These are phyloP conservation scores for Ectropis grisescens DNA, from an alignment of 1,140 invertebrate genomes.

Conservation along the genomic window DNA sequence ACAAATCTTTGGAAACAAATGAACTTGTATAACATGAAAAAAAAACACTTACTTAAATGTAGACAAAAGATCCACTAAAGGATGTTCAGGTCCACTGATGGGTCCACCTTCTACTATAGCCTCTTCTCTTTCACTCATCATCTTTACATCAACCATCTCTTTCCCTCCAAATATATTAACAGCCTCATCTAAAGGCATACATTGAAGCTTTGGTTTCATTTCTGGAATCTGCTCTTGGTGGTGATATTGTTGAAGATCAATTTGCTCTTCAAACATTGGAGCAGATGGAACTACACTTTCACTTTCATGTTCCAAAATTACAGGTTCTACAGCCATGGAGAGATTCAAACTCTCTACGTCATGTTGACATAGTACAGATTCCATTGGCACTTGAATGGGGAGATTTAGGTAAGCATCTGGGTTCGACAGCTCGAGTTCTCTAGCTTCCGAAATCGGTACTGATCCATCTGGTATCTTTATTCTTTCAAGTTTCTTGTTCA, in stretches of 20 bases:
- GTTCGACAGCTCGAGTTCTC: too few relatives aligned
- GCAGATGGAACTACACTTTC: slow-evolving; percentile 33
- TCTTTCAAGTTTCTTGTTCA: slow-evolving; percentile 11
- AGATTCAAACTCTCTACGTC: background rate
- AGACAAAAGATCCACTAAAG: slow-evolving; percentile 49
- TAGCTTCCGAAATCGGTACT: background rate
- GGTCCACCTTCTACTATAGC: slow-evolving; percentile 41
- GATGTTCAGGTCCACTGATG: slow-evolving; percentile 37
- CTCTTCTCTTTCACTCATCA: slow-evolving; percentile 46
- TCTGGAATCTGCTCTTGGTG: slow-evolving; percentile 6
- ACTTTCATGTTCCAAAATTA: background rate
- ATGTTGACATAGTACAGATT: too few relatives aligned
- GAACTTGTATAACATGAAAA: too few relatives aligned
- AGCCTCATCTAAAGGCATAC: slow-evolving; percentile 42
- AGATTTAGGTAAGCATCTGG: too few relatives aligned
- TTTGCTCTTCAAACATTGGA: slow-evolving; percentile 29
- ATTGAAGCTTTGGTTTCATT: slow-evolving; percentile 21
- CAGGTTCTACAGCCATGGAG: background rate
- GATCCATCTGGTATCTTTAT: slow-evolving; percentile 9
- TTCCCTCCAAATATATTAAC: slow-evolving; percentile 37
- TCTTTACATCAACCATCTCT: slow-evolving; percentile 38
- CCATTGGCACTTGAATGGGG: too few relatives aligned
- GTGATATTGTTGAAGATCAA: background rate
- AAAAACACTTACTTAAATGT: slow-evolving; percentile 45
- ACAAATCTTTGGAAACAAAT: too few relatives aligned